Base-by-base conservation (phyloP, 1,140 invertebrate genomes). In the Ceratosolen solmsi region DNA sequence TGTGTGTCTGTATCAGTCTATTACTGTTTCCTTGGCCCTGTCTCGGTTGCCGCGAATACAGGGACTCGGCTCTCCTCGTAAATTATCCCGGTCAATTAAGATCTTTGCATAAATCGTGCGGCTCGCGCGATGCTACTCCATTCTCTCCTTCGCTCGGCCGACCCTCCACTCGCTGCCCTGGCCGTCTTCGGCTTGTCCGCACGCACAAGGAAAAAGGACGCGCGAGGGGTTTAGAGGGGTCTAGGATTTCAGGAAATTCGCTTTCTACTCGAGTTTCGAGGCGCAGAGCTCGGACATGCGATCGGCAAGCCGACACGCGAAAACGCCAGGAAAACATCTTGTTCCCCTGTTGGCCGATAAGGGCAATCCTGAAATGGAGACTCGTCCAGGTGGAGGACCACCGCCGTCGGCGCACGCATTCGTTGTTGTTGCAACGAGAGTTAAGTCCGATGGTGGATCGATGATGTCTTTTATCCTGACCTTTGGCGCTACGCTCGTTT, bases 21-120 rank as follows among this genome's bases (percentile, higher is more conserved):
- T 46, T 7, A 13, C 41, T 46, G 41, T 46, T 7, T 46, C 41
- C 13, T 13, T 22, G 51, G 9, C 49, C 25, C 41, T 36, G 25
- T 2, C 65, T 54, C 51, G 68, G 38, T 46, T 63, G 25, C 11
- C 7, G 68, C 25, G 38, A 20, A n/a, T n/a, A n/a, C n/a, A n/a
- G 33, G 33, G 15, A 46, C 41, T 38, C 65, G 41, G 38, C 25
- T 4, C 7, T 27, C 9, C 70, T 74, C 79, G 79, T 80, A 80
- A 80, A 80, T 80, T 80, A 74, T 60, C 70, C 38, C 46, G 79
- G 79, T 80, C 79, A 80, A 80, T 80, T 80, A 80, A 80, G 79
- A 80, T 41, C 79, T 80, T 74, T 80, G 71, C 71, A 80, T 80
- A 80, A 80, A 80, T 80, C 71, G 79, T 36, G 27, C n/a, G 7